Evolutionary conservation across 2,113 vertebrate species (phyloP).

Genomic region (Muntiacus reevesi): DNA sequence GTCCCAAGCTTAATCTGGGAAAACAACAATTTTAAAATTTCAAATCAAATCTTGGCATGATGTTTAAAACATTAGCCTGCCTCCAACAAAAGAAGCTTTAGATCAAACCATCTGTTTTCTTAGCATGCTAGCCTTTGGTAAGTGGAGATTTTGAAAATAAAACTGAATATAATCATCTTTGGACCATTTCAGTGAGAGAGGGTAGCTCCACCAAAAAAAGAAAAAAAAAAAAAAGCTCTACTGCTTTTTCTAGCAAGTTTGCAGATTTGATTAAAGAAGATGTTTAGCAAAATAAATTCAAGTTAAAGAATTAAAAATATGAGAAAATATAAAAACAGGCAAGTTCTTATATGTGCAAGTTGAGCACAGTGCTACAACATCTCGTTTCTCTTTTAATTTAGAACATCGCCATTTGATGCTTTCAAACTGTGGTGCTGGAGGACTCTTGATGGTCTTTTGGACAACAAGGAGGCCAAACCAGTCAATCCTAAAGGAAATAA

Average conservation of each 20-base stretch:
- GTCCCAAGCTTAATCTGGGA: background rate
- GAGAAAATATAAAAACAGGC: background rate
- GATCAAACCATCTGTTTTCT: conserved; percentile 37
- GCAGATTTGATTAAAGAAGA: background rate
- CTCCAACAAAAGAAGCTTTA: background rate
- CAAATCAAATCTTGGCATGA: background rate
- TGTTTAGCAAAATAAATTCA: conserved; percentile 19
- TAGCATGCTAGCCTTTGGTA: background rate
- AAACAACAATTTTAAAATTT: conserved; percentile 46
- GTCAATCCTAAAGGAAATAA: background rate
- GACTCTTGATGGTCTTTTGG: background rate
- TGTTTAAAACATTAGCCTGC: conserved; percentile 39
- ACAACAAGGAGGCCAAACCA: background rate
- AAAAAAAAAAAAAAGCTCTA: background rate
- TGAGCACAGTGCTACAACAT: background rate
- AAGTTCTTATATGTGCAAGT: background rate
- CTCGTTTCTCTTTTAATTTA: background rate
- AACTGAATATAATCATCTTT: background rate
- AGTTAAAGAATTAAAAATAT: background rate
- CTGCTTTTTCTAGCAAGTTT: conserved; percentile 28
- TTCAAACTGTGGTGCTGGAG: background rate
- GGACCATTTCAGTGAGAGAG: background rate
- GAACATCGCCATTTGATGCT: background rate
- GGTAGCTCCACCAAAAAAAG: background rate
- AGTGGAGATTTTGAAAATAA: conserved; percentile 15